phyloP scores from a whole-genome alignment of 2,888 invertebrate species.

The Oscheius sp. region DNA sequence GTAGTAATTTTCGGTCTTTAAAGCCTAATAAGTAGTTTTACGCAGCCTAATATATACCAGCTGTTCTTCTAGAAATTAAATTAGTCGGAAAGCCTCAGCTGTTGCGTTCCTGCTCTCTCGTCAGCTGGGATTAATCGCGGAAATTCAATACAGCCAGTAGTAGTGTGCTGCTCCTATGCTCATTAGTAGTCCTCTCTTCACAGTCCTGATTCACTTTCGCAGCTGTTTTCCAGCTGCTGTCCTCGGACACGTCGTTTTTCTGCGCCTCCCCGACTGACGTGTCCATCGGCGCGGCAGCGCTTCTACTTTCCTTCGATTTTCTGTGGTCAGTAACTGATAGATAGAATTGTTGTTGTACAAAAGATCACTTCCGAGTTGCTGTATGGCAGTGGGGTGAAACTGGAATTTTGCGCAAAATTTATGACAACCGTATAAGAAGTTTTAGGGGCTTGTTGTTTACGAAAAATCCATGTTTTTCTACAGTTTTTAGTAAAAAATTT shows the following conservation, averaged over 20 bases:
- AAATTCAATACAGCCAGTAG: neutral
- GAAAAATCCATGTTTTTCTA: neutral
- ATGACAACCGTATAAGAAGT: too few relatives aligned
- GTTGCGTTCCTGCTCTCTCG: neutral
- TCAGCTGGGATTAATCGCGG: conserved; percentile 21
- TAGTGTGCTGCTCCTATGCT: neutral
- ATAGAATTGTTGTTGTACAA: too few relatives aligned
- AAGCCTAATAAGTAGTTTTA: too few relatives aligned
- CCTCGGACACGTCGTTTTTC: neutral
- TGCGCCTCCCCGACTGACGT: neutral
- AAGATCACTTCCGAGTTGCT: too few relatives aligned
- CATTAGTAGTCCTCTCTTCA: neutral
- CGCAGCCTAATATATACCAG: too few relatives aligned
- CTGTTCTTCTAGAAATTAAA: too few relatives aligned
- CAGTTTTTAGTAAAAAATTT: too few relatives aligned
- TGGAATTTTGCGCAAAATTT: too few relatives aligned
- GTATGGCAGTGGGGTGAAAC: too few relatives aligned
- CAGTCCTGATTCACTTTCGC: neutral
- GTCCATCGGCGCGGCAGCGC: neutral
- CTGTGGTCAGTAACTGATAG: too few relatives aligned
- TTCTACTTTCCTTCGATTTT: too few relatives aligned
- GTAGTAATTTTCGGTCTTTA: too few relatives aligned
- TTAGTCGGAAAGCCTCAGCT: conserved; percentile 5
- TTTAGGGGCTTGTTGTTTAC: neutral
- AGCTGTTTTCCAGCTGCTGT: conserved; percentile 19